phyloP scores from a whole-genome alignment of 1,140 invertebrate species.

The Heliothis virescens region DNA sequence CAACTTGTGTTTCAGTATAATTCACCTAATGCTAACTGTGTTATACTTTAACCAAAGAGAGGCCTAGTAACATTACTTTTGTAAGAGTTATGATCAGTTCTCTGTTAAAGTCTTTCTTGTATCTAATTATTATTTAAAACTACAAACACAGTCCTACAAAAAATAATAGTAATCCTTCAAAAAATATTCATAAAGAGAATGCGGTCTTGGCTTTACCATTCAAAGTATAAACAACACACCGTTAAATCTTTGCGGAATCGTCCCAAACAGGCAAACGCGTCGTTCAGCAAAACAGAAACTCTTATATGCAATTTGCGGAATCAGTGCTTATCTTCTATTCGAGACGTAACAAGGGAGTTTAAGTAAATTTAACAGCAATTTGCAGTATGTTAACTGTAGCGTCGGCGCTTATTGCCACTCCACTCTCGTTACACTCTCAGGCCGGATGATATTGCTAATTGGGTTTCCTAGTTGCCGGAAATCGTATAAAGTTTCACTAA shows the following conservation, averaged over 20 bases:
- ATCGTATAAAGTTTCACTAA: constrained; percentile 77
- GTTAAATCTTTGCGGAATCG: neutral
- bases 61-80: too few relatives aligned
- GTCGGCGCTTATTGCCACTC: constrained; percentile 65
- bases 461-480: constrained; percentile 71
- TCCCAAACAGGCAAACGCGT: neutral
- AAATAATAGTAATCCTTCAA: too few relatives aligned
- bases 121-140: too few relatives aligned
- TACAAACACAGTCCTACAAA: too few relatives aligned
- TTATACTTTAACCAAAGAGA: too few relatives aligned
- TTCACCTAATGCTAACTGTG: neutral
- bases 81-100: too few relatives aligned
- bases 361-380: constrained; percentile 75
- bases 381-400: constrained; percentile 71
- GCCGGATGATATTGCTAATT: constrained; percentile 79
- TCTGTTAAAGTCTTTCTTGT: too few relatives aligned
- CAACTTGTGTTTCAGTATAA: neutral
- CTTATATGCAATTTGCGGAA: constrained; percentile 53
- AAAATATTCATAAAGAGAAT: too few relatives aligned
- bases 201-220: neutral
- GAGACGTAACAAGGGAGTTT: constrained; percentile 59
- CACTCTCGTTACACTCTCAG: constrained; percentile 67
- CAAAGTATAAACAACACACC: neutral
- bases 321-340: constrained; percentile 53
- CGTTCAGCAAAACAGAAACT: constrained; percentile 32